Evolutionary conservation across 2,888 invertebrate genomes (phyloP), one percentile per base, ranked within the genome.

Genomic region (Leucoma salicis): DNA sequence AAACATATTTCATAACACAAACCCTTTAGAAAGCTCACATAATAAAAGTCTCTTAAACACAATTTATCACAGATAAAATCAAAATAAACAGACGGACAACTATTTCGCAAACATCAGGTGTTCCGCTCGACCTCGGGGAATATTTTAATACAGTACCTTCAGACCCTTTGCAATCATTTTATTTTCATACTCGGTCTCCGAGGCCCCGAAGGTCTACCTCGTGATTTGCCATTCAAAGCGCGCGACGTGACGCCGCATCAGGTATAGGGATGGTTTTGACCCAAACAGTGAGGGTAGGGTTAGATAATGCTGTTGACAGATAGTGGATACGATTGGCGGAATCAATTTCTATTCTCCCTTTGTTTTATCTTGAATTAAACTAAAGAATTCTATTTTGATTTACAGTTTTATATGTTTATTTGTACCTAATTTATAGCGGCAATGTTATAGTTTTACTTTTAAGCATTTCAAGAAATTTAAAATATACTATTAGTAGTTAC

Each of bases 191-290:
- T 56, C 63, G 73, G 78, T 80, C 86, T 73, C 86, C 4, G 54
- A 79, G 81, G 78, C 86, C 86, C 88, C 62, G 64, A 84, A 82
- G 88, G 87, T 83, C 78, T 76, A 81, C 84, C 84, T 77, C 82
- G 74, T 87, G 88, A 88, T 88, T 88, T 87, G 83, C 77, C 83
- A 88, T 88, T 88, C 88, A 88, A 79, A 84, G 78, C 59, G 73
- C 43, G 75, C 61, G 70, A 78, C 82, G 84, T 82, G 83, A 76
- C 78, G 66, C 52, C 70, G 75, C 80, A 79, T 81, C 80, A 79
- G 80, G 79, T 82, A 78, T 49, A 40, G 66, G 73, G 74, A 74
- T 79, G 66, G 70, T 51, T 65, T 44, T 65, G 68, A 70, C 67
- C 70, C 71, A 54, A 53, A 50, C 63, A 60, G 57, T 40, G 47